Base-by-base conservation (phyloP, 2,797 vertebrate genomes). In the Myotis pilosus region DNA sequence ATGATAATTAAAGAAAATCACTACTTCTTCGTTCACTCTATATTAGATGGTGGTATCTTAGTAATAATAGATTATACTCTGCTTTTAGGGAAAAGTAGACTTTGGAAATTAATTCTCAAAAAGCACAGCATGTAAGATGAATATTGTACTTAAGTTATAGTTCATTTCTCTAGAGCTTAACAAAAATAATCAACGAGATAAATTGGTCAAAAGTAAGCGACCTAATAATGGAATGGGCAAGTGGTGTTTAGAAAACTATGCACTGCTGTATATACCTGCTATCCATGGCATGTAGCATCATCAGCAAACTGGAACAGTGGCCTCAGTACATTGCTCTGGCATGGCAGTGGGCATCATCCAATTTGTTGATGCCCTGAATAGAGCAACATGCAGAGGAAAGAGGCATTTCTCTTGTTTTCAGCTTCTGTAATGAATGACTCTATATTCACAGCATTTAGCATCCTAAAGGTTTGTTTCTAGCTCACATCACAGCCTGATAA, bases 1-100 rank as follows among this genome's bases (percentile, higher is more conserved):
- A 93, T 92, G 89, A 80, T 96, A 88, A 95, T 96, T 95, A 93
- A 89, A 84, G 89, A 93, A 94, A 95, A 96, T 91, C 66, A 68
- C 79, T 74, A 87, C 92, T 87, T 87, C 44, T 79, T 92, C 75
- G 10, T 55, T 55, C n/a, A 80, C 33, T 90, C 7, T 78, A 1
- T 74, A 87, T 94, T 49, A 90, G 49, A 79, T 87, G 38, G 62
- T 6, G 28, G 51, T 79, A 95, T 89, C 91, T 94, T 71, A 75
- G 74, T 69, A 82, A 75, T 81, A 87, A 89, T 68, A 94, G 95
- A 92, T 83, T 75, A 82, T 8, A 87, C 53, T 28, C 30, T 84
- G 83, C 68, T 94, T 92, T 93, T 89, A 91, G 64, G 13, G 53
- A 94, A 94, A 80, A 82, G 68, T 41, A n/a, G 79, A 81, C 79